These are phyloP conservation scores for Brachyhypopomus occidentalis DNA, from an alignment of 2,113 vertebrate genomes.

Conservation along the genomic window DNA sequence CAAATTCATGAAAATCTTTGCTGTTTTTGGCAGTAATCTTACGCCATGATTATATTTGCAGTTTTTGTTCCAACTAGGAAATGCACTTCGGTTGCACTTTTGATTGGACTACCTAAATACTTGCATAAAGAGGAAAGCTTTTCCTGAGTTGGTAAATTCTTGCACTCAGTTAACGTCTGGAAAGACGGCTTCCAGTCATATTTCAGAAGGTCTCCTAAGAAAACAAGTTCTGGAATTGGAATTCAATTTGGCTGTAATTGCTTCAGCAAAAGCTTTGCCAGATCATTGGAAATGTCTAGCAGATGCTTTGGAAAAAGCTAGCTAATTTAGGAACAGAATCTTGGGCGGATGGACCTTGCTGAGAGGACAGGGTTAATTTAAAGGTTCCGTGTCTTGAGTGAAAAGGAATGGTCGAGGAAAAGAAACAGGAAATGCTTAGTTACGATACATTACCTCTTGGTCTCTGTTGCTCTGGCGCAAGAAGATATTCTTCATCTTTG, in stretches of 20 bases:
- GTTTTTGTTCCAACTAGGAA: conserved; percentile 38
- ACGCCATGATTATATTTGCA: background rate
- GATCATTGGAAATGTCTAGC: conserved; percentile 15
- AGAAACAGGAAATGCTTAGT: no score
- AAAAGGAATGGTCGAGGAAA: no score
- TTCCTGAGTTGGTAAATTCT: conserved; percentile 43
- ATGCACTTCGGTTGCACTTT: conserved; percentile 40
- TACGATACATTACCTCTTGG: background rate
- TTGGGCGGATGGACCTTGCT: background rate
- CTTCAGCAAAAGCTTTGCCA: conserved; percentile 27
- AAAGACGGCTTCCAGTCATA: conserved; percentile 47
- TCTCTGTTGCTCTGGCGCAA: background rate
- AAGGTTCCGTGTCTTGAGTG: no score
- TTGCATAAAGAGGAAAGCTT: conserved; percentile 39
- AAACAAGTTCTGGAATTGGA: conserved; percentile 38
- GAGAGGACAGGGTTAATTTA: no score
- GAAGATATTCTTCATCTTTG: background rate
- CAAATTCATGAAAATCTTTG: no score
- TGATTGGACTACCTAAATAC: conserved; percentile 43
- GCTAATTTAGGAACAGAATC: no score
- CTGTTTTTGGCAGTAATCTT: no score
- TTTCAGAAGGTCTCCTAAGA: conserved; percentile 17
- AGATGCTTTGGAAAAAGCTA: background rate
- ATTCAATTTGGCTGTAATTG: conserved; percentile 10
- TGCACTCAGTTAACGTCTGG: conserved; percentile 35